phyloP scores from a whole-genome alignment of 1,140 invertebrate genomes.

The Bombus terrestris region DNA sequence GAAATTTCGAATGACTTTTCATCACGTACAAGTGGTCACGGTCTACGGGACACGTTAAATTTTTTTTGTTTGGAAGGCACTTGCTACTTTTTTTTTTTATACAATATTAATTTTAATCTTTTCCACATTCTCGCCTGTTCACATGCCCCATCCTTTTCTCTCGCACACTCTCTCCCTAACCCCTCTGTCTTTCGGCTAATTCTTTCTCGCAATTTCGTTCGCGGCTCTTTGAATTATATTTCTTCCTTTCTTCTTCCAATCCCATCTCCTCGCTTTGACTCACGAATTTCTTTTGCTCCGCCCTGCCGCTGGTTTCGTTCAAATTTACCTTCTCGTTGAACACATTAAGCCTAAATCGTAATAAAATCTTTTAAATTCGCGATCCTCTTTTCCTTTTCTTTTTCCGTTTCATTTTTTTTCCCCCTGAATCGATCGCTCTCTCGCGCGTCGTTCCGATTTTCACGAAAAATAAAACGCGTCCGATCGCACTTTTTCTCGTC shows the following conservation, averaged over 20 bases:
- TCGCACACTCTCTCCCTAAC: constrained; percentile 44
- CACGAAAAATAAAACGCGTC: constrained; percentile 46
- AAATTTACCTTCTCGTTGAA: constrained; percentile 70
- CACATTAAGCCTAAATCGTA: constrained; percentile 75
- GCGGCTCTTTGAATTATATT: constrained; percentile 65
- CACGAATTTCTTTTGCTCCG: constrained; percentile 47
- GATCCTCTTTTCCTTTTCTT: constrained; percentile 20
- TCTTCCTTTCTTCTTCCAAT: constrained; percentile 38
- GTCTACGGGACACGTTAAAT: constrained; percentile 82
- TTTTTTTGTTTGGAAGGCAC: constrained; percentile 81
- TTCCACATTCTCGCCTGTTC: constrained; percentile 65
- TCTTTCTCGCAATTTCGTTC: constrained; percentile 63
- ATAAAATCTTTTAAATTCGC: constrained; percentile 68
- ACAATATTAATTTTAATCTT: constrained; percentile 78
- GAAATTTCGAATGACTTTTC: constrained; percentile 80
- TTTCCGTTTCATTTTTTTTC: not conserved
- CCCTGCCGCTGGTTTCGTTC: constrained; percentile 45
- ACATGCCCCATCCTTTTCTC: constrained; percentile 58
- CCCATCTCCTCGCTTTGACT: constrained; percentile 44
- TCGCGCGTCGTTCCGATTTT: constrained; percentile 49
- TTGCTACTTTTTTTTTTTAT: constrained; percentile 83
- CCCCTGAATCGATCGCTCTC: constrained; percentile 23
- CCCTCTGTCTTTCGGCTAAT: constrained; percentile 27
- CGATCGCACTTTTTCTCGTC: constrained; percentile 2
- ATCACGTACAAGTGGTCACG: constrained; percentile 82